Base-by-base conservation (phyloP, 1,140 invertebrate species). In the Caenorhabditis remanei region DNA sequence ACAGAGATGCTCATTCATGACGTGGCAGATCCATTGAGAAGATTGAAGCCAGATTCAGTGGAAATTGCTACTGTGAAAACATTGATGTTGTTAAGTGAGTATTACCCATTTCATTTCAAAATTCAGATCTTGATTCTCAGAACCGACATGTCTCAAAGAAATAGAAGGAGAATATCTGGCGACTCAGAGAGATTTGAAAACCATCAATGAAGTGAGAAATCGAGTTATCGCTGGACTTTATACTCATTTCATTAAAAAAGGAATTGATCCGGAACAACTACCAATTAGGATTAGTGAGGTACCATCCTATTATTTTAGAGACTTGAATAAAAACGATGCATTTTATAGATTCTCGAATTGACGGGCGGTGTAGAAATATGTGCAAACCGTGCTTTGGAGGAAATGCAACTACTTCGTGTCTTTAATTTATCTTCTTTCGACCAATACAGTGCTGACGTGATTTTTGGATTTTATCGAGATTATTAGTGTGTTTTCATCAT, bases 351-450 rank as follows among this genome's bases (percentile, higher is more conserved):
- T 40, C 46, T 79, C 11, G 8, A 79, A 14, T 41, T 79, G 46
- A 79, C 71, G n/a, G 71, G 71, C 24, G 71, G 71, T 11, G 71
- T 79, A n/a, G 71, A 79, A 41, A 13, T 24, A n/a, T 87, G 86
- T 56, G 71, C 86, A 16, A 71, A 48, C n/a, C 86, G 71, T 16
- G 53, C 46, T 41, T 41, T 87, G 9, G 86, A 87, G 79, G 67
- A 87, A 55, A 83, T 87, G 86, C 86, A 87, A 40, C 67, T 83
- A 21, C 40, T 83, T 71, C 71, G 82, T 56, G 67, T 87, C 46
- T 87, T 87, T 58, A 87, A 87, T 55, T 32, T 87, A 24, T 71
- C 65, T 1, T 24, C 41, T 1, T 87, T 87, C 16, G 86, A 87
- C 48, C 41, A 32, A 24, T 43, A 87, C 56, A 87, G 63, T 63